These are phyloP conservation scores for Lucilia cuprina DNA, from an alignment of 1,140 invertebrate genomes.

Conservation along the genomic window DNA sequence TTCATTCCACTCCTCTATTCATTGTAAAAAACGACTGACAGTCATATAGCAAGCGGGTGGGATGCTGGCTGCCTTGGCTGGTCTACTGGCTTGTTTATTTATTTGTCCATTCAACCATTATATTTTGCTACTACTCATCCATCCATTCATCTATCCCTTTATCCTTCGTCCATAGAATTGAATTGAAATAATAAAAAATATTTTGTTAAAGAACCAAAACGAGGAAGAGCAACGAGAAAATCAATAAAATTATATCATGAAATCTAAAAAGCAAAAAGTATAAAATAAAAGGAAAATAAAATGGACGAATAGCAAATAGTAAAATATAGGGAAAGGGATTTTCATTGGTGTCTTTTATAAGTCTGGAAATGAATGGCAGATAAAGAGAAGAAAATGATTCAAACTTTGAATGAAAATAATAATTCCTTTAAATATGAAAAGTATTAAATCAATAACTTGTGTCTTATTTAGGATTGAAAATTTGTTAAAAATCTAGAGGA, in stretches of 20 bases:
- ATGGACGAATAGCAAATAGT: not conserved
- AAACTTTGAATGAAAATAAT: too few species aligned
- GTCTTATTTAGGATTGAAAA: too few species aligned
- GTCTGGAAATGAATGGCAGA: not conserved
- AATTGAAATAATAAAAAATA: not conserved
- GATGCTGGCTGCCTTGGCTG: not conserved
- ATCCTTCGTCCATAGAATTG: not conserved
- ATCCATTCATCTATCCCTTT: not conserved
- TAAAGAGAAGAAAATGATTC: not conserved
- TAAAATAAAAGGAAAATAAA: not conserved
- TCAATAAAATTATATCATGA: not conserved
- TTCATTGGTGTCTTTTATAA: not conserved
- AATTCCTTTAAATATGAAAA: too few species aligned
- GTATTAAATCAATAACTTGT: too few species aligned
- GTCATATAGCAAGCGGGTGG: not conserved
- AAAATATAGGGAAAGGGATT: not conserved
- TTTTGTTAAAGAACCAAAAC: not conserved
- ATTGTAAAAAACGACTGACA: not conserved
- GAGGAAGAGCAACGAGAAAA: not conserved
- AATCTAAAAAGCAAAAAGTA: not conserved
- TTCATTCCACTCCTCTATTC: not conserved
- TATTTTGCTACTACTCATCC: not conserved
- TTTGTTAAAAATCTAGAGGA: too few species aligned
- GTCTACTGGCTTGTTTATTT: not conserved
- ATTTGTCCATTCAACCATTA: not conserved